A percentile compares a stretch with the other conserved stretches of the same genome.
phyloP scores from a whole-genome alignment of 2,888 invertebrate genomes.

The Coenonympha arcania region DNA sequence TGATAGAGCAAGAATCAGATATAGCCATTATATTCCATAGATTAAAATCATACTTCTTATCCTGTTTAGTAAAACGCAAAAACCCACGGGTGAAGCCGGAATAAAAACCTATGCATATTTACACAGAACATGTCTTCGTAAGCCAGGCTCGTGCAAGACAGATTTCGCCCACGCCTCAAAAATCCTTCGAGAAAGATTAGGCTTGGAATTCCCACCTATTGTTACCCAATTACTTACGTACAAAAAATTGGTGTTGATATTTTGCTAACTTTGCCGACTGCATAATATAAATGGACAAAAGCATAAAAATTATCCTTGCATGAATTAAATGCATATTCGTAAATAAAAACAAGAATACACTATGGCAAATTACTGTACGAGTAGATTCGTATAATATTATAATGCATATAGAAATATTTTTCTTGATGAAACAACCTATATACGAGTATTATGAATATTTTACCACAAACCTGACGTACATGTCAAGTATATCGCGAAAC shows the following conservation, averaged over 20 bases:
- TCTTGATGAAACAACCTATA: slow-evolving; percentile 23
- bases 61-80: neutral
- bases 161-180: slow-evolving; percentile 7
- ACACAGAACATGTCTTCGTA: neutral
- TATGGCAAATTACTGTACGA: slow-evolving; percentile 15
- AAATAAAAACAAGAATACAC: no score
- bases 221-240: slow-evolving; percentile 1
- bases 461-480: slow-evolving; percentile 16
- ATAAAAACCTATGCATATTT: neutral
- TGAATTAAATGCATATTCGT: no score
- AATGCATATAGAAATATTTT: slow-evolving; percentile 22
- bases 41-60: neutral
- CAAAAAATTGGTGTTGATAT: neutral
- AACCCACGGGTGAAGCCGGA: neutral
- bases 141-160: neutral
- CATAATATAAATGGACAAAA: no score
- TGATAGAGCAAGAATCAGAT: no score
- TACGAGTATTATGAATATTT: slow-evolving; percentile 22
- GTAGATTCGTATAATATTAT: no score
- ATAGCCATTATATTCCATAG: no score
- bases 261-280: neutral
- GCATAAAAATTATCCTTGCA: no score
- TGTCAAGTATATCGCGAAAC: neutral
- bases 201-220: slow-evolving; percentile 13
- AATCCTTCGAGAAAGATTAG: slow-evolving; percentile 8